phyloP scores from a whole-genome alignment of 2,888 invertebrate genomes.

The Falcaria lacertinaria region DNA sequence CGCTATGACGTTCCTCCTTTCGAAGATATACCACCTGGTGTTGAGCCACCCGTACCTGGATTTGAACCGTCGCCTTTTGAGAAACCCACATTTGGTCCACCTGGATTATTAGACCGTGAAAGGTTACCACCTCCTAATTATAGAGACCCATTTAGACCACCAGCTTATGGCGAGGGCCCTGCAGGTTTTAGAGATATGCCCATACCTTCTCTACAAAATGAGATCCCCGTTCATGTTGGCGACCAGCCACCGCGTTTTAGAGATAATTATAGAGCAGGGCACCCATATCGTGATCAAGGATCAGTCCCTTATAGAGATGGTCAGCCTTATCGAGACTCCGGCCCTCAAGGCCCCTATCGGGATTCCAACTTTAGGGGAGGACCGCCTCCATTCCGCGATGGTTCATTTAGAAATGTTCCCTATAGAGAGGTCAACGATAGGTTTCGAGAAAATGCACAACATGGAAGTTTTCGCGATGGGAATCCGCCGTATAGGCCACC shows the following conservation, averaged over 20 bases:
- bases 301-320: constrained; percentile 57
- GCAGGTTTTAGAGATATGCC: constrained; percentile 51
- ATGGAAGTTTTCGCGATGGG: constrained; percentile 55
- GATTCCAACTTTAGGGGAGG: constrained; percentile 58
- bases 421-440: constrained; percentile 48
- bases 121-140: constrained; percentile 56
- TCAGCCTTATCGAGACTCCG: constrained; percentile 52
- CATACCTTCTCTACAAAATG: constrained; percentile 44
- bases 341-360: constrained; percentile 45
- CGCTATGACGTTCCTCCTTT: constrained; percentile 70
- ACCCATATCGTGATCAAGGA: constrained; percentile 58
- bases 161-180: constrained; percentile 53
- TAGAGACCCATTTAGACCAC: constrained; percentile 59
- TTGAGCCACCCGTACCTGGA: constrained; percentile 82
- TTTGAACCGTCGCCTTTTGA: constrained; percentile 80
- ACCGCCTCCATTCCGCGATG: constrained; percentile 58
- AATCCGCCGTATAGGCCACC: constrained; percentile 57
- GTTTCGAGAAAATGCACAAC: constrained; percentile 58
- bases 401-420: constrained; percentile 51
- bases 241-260: constrained; percentile 55
- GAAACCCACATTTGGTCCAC: constrained; percentile 61
- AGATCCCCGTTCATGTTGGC: constrained; percentile 66
- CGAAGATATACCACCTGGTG: constrained; percentile 81
- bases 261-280: constrained; percentile 60
- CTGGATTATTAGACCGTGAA: constrained; percentile 56